Evolutionary conservation across 2,113 vertebrate species (phyloP).

Genomic region (Urocitellus parryii): DNA sequence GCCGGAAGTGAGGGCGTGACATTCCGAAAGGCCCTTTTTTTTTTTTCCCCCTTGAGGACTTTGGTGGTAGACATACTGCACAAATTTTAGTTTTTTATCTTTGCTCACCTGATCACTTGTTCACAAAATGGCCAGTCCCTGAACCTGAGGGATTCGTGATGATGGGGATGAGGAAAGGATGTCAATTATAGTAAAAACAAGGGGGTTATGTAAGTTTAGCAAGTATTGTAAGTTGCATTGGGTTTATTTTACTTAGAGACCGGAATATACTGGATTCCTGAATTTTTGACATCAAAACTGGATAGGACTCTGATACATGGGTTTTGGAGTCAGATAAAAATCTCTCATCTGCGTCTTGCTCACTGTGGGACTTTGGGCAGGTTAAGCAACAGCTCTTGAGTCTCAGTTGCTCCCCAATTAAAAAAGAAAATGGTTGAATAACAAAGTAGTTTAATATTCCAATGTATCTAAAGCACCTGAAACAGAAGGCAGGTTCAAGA

Average conservation of each 20-base stretch:
- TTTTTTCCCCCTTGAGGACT: neutral
- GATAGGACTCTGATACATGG: neutral
- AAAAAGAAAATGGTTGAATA: neutral
- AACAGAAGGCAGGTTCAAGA: neutral
- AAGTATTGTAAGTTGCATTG: neutral
- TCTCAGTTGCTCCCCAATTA: neutral
- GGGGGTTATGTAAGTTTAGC: neutral
- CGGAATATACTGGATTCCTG: neutral
- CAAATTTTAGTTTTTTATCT: neutral
- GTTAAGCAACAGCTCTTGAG: neutral
- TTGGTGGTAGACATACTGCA: neutral
- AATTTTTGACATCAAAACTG: neutral
- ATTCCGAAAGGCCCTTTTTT: accelerated
- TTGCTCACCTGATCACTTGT: neutral
- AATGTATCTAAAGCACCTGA: neutral
- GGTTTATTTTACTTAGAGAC: conserved; percentile 3
- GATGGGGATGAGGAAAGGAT: neutral
- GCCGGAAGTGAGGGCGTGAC: neutral
- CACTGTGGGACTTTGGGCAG: neutral
- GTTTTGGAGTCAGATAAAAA: neutral
- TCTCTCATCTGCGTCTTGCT: neutral
- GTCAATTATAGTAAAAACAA: neutral
- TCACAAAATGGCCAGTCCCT: neutral
- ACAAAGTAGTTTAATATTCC: neutral
- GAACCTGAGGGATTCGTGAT: neutral